Conservation (phyloP, 2,797 vertebrate species). For the Chelonia mydas region DNA sequence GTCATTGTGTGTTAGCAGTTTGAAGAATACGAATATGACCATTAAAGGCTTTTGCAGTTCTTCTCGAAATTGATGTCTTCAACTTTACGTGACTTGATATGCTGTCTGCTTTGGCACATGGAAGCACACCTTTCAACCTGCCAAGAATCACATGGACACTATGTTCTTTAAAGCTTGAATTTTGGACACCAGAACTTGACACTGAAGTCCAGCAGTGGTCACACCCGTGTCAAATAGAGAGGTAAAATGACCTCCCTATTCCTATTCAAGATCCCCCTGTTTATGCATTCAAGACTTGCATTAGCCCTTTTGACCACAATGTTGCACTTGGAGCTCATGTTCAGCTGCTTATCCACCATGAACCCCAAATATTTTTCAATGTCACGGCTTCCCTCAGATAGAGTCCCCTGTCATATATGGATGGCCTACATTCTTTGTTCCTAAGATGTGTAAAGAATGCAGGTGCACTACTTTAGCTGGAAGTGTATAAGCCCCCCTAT, state of each 20-base stretch:
- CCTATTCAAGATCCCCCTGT: neutral
- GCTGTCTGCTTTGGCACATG: neutral
- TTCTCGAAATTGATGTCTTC: neutral
- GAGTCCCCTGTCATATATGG: too few species aligned
- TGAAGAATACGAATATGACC: neutral
- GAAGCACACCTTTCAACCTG: neutral
- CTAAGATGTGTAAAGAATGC: too few species aligned
- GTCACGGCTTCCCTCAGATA: neutral
- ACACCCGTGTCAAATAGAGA: neutral
- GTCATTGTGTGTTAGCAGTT: neutral
- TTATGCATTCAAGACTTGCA: neutral
- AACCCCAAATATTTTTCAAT: neutral
- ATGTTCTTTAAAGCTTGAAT: neutral
- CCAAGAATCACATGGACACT: neutral
- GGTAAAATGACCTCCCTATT: neutral
- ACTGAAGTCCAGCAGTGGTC: neutral
- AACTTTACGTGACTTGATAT: accelerated
- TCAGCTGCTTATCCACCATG: neutral
- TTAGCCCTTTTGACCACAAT: neutral
- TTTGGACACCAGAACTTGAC: neutral
- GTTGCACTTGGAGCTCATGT: neutral
- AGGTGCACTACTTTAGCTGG: too few species aligned
- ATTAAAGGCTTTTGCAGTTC: neutral
- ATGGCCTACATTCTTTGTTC: too few species aligned
- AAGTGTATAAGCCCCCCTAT: neutral